phyloP scores from a whole-genome alignment of 2,888 invertebrate species.

The Trachelus stipa region DNA sequence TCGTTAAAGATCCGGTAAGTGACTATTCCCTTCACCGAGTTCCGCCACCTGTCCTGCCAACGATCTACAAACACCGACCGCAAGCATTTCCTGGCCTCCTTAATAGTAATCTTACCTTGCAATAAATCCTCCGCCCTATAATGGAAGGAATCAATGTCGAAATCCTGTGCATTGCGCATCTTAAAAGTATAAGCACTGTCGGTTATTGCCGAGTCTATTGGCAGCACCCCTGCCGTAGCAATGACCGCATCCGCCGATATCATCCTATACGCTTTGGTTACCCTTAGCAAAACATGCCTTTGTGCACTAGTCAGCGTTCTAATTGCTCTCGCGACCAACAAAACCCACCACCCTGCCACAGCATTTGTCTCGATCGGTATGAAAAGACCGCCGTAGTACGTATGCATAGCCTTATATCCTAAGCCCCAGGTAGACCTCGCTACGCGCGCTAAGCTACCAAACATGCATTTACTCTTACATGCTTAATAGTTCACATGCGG shows the following conservation, averaged over 20 bases:
- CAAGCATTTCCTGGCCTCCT: no score
- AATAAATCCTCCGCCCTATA: no score
- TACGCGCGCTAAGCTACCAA: background rate
- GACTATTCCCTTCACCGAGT: background rate
- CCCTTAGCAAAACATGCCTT: background rate
- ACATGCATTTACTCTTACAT: background rate
- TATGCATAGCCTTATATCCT: background rate
- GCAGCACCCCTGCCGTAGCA: background rate
- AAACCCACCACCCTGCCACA: conserved; percentile 7
- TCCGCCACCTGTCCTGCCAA: background rate
- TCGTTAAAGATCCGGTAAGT: background rate
- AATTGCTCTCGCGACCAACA: background rate
- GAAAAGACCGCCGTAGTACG: conserved; percentile 7
- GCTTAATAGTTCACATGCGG: background rate
- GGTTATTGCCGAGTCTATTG: background rate
- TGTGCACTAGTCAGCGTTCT: background rate
- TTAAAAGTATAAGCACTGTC: background rate
- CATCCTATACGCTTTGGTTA: conserved; percentile 13
- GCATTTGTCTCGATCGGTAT: conserved; percentile 1
- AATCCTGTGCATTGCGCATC: background rate
- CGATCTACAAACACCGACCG: no score
- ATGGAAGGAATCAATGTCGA: background rate
- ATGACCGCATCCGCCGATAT: background rate
- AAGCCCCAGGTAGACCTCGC: conserved; percentile 12
- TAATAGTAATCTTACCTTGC: no score